These are phyloP conservation scores for Sciaenops ocellatus DNA, from an alignment of 2,797 vertebrate genomes.

Conservation along the genomic window DNA sequence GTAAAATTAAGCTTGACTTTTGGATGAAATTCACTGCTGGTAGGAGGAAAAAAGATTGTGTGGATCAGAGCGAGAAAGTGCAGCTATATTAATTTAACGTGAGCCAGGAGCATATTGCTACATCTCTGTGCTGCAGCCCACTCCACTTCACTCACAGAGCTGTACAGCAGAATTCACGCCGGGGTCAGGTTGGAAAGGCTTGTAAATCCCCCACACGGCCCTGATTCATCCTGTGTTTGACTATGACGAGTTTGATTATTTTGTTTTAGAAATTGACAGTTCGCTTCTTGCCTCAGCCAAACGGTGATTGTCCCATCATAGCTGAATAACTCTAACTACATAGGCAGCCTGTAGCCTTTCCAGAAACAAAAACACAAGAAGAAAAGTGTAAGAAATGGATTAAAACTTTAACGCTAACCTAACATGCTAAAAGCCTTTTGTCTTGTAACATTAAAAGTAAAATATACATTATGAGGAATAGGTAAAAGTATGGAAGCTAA, in stretches of 20 bases:
- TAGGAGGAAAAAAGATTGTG: conserved; percentile 64
- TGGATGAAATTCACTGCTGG: conserved; percentile 72
- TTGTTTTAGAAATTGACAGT: conserved; percentile 24
- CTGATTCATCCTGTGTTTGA: conserved; percentile 20
- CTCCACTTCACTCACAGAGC: conserved; percentile 61
- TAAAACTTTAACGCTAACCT: too few relatives aligned
- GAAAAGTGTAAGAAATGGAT: background rate
- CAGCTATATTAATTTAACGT: conserved; percentile 76
- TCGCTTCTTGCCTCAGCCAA: background rate
- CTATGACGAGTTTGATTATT: conserved; percentile 23
- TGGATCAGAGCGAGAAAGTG: conserved; percentile 75
- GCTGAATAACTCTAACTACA: background rate
- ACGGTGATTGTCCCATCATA: conserved; percentile 4
- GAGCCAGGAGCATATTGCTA: conserved; percentile 74
- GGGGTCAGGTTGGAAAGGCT: conserved; percentile 43
- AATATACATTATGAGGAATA: background rate
- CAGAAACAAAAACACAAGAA: background rate
- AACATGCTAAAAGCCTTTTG: background rate
- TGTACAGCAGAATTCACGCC: conserved; percentile 48
- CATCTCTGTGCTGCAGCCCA: conserved; percentile 66
- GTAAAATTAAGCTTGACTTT: conserved; percentile 77
- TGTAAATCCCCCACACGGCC: conserved; percentile 17
- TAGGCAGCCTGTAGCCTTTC: background rate
- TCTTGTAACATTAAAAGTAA: background rate
- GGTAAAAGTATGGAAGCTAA: background rate